Conservation (phyloP, 1,140 invertebrate species). For the Cydia pomonella region DNA sequence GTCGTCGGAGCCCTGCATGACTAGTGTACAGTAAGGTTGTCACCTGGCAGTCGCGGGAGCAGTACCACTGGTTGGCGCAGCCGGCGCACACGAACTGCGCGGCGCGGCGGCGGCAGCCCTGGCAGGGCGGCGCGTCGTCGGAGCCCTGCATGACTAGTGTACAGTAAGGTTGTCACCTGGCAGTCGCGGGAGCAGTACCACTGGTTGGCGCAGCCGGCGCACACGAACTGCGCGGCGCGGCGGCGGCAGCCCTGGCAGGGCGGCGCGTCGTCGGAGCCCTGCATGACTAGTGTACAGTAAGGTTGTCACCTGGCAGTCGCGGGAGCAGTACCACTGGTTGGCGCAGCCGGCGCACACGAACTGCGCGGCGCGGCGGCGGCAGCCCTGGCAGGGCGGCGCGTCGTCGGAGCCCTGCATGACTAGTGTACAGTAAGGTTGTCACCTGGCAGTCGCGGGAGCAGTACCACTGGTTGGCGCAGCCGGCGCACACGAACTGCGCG, state of each 20-base stretch:
- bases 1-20: too few species aligned
- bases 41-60: constrained; percentile 82
- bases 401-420: too few species aligned
- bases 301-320: constrained; percentile 93
- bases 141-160: too few species aligned
- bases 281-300: too few species aligned
- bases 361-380: constrained; percentile 84
- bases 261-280: too few species aligned
- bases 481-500: constrained; percentile 92
- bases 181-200: too few species aligned
- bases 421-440: too few species aligned
- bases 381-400: too few species aligned
- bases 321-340: constrained; percentile 81
- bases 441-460: constrained; percentile 94
- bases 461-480: constrained; percentile 94
- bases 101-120: constrained; percentile 73
- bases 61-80: not conserved
- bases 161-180: too few species aligned
- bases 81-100: constrained; percentile 73
- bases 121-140: too few species aligned
- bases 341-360: constrained; percentile 93
- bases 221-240: constrained; percentile 56
- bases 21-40: too few species aligned
- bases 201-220: not conserved
- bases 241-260: too few species aligned